These are phyloP conservation scores for Erythrocercus mccallii DNA, from an alignment of 2,113 vertebrate species.

Conservation along the genomic window DNA sequence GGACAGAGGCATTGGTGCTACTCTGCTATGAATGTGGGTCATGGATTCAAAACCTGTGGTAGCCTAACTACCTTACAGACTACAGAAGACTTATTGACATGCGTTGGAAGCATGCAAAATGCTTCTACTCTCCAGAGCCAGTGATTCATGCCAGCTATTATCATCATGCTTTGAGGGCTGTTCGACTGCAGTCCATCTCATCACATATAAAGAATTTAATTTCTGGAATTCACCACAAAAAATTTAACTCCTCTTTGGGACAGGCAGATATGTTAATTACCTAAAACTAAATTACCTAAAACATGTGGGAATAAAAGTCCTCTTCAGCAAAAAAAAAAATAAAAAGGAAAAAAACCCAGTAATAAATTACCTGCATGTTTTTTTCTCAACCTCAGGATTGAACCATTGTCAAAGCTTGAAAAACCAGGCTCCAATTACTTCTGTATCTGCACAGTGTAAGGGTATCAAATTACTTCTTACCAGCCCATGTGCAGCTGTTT, in stretches of 20 bases:
- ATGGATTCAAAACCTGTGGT: not conserved
- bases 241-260: not conserved
- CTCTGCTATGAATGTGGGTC: not conserved
- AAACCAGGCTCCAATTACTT: not conserved
- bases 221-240: not conserved
- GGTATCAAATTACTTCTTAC: not conserved
- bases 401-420: not conserved
- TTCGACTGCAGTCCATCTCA: not conserved
- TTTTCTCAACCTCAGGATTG: not conserved
- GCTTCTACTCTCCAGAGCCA: not conserved
- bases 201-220: not conserved
- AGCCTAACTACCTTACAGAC: not conserved
- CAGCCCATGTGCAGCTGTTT: not conserved
- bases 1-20: not conserved
- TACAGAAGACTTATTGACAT: not conserved
- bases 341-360: not conserved
- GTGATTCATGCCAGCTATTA: not conserved
- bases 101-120: not conserved
- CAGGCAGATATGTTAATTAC: not conserved
- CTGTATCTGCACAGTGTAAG: accelerated
- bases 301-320: not conserved
- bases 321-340: not conserved
- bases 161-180: not conserved
- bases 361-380: not conserved
- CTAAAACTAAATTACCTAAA: too few relatives aligned